Evolutionary conservation across 2,888 invertebrate genomes (phyloP).

Genomic region (Drosophila melanosoma): DNA sequence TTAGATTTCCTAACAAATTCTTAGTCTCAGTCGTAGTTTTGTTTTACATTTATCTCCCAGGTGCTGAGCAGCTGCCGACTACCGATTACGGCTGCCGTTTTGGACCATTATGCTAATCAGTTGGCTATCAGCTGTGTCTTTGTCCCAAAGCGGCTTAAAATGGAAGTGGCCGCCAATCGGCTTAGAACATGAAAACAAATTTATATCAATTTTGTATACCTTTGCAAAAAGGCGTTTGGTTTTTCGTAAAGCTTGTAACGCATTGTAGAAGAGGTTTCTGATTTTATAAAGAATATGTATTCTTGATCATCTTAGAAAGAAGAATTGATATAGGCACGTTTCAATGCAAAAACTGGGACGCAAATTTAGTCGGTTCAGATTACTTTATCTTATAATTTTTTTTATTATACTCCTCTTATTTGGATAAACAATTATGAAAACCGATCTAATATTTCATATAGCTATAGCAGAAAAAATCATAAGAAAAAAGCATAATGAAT

Average conservation of each 20-base stretch:
- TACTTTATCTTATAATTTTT: not conserved
- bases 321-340: not conserved
- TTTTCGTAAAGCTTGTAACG: not conserved
- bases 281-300: not conserved
- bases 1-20: conserved; percentile 51
- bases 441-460: not conserved
- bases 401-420: not conserved
- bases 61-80: conserved; percentile 33
- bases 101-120: conserved; percentile 67
- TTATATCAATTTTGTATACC: conserved; percentile 45
- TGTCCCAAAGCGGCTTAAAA: conserved; percentile 50
- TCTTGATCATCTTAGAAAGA: not conserved
- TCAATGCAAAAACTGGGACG: not conserved
- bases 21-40: conserved; percentile 24
- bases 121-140: conserved; percentile 25
- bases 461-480: not conserved
- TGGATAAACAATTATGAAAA: not conserved
- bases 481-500: not conserved
- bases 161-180: conserved; percentile 32
- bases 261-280: not conserved
- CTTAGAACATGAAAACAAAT: conserved; percentile 67
- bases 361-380: not conserved
- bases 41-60: conserved; percentile 33
- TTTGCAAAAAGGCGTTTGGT: not conserved
- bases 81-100: conserved; percentile 39